These are phyloP conservation scores for Drosophila lowei DNA, from an alignment of 1,140 invertebrate species.

Conservation along the genomic window DNA sequence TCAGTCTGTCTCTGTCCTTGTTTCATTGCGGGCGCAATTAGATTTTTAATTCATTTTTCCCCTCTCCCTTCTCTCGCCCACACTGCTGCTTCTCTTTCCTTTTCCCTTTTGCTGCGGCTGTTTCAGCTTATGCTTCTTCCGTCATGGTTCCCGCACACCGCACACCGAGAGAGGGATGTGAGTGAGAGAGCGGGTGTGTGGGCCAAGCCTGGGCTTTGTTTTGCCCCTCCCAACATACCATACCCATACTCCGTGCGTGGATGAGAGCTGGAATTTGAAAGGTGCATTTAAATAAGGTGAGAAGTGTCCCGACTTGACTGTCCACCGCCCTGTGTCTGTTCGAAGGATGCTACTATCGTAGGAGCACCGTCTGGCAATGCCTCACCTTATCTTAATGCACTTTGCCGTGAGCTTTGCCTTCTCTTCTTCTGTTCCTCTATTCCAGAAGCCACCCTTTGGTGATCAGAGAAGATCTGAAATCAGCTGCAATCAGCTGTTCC, in stretches of 20 bases:
- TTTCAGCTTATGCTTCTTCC: slow-evolving; percentile 58
- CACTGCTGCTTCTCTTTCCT: slow-evolving; percentile 19
- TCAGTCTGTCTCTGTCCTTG: slow-evolving; percentile 55
- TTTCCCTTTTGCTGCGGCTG: slow-evolving; percentile 35
- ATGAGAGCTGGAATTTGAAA: too few species aligned
- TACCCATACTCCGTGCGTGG: too few species aligned
- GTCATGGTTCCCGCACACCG: slow-evolving; percentile 66
- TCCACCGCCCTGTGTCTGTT: too few species aligned
- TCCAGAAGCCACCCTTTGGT: slow-evolving; percentile 25
- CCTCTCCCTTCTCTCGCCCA: slow-evolving; percentile 14
- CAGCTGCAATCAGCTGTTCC: slow-evolving; percentile 80
- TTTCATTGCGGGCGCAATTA: slow-evolving; percentile 77
- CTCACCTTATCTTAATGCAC: too few species aligned
- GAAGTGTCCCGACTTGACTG: too few species aligned
- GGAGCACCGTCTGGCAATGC: too few species aligned
- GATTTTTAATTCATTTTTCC: slow-evolving; percentile 80
- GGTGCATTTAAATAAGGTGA: too few species aligned
- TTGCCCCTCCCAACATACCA: too few species aligned
- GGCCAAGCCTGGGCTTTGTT: too few species aligned
- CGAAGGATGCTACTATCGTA: too few species aligned
- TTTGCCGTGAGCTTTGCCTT: too few species aligned
- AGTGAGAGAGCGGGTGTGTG: too few species aligned
- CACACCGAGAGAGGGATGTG: slow-evolving; percentile 18
- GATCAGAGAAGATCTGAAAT: slow-evolving; percentile 46
- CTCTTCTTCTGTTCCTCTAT: not conserved